Base-by-base conservation (phyloP, 2,888 invertebrate species). In the Entomobrya multifasciata region DNA sequence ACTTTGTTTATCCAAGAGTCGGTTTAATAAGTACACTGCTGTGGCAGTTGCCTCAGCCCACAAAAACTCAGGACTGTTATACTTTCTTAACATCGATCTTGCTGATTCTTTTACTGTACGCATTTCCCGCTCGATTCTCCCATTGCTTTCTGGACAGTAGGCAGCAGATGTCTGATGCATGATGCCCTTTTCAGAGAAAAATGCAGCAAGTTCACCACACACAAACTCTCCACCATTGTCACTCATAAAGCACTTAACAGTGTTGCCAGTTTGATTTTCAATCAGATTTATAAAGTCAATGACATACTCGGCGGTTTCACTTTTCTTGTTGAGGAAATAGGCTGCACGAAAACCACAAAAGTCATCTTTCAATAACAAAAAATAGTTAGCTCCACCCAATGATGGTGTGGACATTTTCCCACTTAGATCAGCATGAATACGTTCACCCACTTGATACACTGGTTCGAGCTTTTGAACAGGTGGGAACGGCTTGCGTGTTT, bases 11-110 rank as follows among this genome's bases (percentile, higher is more conserved):
- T 91, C 90, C 13, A 91, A 62, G 90, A 57, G 89, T 88, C 92
- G 81, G 78, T 92, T 92, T 52, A 90, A 82, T 8, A 92, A 74
- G 74, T 92, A 92, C 41, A 91, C 91, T 11, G 92, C 91, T 13
- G 91, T 91, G 47, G 88, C 89, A 11, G 92, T 88, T 1, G 92
- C 92, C 84, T 92, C 92, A 4, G 91, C 91, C 92, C 92, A 92
- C 60, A 92, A 91, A 13, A 15, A 67, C 25, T 86, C 22, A 25
- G 91, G 89, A 20, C 92, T 77, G 15, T 87, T 88, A 4, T 91
- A 86, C n/a, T 92, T 85, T 0, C 90, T 65, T 17, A 93, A 25
- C 80, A 92, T 86, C 36, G 91, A 91, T 41, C 92, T 87, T 0
- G 91, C 91, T 84, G 87, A 89, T 30, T 92, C 92, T 52, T 92